Conservation (phyloP, 53 echinoderm and acorn worm species). For the Mesocentrotus franciscanus region DNA sequence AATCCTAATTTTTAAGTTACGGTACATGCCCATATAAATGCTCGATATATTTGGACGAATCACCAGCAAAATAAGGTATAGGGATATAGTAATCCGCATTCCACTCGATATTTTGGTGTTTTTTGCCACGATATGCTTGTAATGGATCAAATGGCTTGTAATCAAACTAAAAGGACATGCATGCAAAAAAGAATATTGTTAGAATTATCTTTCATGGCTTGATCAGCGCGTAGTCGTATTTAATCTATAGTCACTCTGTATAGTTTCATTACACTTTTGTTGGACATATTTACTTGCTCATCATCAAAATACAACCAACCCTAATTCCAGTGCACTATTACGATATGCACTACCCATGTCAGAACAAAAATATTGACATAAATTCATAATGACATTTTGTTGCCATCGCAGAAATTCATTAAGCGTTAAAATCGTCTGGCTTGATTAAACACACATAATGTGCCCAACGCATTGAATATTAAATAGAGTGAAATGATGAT, state of each 20-base stretch:
- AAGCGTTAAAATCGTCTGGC: constrained; percentile 59
- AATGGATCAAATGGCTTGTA: too few species aligned
- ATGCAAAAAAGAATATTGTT: too few species aligned
- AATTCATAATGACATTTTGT: constrained; percentile 61
- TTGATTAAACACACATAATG: constrained; percentile 51
- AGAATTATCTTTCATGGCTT: too few species aligned
- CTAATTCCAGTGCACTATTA: neutral
- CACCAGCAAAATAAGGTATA: too few species aligned
- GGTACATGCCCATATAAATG: too few species aligned
- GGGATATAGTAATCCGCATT: too few species aligned
- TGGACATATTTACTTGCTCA: neutral
- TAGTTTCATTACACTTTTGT: neutral
- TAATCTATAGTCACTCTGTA: neutral
- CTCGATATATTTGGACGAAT: too few species aligned
- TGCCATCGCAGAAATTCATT: constrained; percentile 58
- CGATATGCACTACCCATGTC: neutral
- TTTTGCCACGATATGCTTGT: too few species aligned
- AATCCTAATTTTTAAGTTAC: too few species aligned
- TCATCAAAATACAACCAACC: neutral
- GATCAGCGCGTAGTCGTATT: too few species aligned
- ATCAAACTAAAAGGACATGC: too few species aligned
- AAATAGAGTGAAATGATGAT: constrained; percentile 16
- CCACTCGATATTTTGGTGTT: too few species aligned
- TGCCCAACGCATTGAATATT: constrained; percentile 19
- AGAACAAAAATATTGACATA: constrained; percentile 53